Conservation (phyloP, 2,797 vertebrate species). For the Channallabes apus region DNA sequence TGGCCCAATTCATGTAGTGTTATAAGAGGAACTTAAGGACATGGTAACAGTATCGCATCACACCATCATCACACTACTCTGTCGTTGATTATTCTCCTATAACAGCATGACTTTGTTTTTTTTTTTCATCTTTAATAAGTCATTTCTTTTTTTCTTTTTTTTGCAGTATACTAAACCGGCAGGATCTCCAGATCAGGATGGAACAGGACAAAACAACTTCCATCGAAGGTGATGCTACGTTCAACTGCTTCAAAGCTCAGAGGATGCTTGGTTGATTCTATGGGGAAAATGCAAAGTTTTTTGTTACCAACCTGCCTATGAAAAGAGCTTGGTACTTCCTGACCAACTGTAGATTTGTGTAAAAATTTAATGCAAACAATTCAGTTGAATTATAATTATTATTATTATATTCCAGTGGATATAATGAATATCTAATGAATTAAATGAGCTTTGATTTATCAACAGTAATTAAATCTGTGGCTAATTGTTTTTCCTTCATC, state of each 20-base stretch:
- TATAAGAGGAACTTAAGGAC: background rate
- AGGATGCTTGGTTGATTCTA: background rate
- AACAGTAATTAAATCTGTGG: too few relatives aligned
- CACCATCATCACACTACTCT: background rate
- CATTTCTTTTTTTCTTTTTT: background rate
- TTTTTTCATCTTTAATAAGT: background rate
- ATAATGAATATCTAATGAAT: background rate
- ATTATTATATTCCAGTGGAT: background rate
- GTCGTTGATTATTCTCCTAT: background rate
- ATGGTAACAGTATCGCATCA: background rate
- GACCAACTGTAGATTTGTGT: background rate
- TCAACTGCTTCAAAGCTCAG: background rate
- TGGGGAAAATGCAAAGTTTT: background rate
- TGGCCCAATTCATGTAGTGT: background rate
- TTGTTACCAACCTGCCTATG: background rate
- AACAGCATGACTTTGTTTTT: background rate
- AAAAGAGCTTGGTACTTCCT: background rate
- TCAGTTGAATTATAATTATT: background rate
- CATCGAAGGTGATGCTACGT: background rate
- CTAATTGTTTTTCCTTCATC: background rate
- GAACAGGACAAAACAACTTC: background rate
- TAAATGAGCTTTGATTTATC: too few relatives aligned
- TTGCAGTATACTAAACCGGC: constrained; percentile 45
- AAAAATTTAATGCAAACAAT: background rate
- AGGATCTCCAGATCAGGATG: constrained; percentile 7